These are phyloP conservation scores for Melanotaenia pygmaea DNA, from an alignment of 2,797 vertebrate genomes.

Conservation along the genomic window DNA sequence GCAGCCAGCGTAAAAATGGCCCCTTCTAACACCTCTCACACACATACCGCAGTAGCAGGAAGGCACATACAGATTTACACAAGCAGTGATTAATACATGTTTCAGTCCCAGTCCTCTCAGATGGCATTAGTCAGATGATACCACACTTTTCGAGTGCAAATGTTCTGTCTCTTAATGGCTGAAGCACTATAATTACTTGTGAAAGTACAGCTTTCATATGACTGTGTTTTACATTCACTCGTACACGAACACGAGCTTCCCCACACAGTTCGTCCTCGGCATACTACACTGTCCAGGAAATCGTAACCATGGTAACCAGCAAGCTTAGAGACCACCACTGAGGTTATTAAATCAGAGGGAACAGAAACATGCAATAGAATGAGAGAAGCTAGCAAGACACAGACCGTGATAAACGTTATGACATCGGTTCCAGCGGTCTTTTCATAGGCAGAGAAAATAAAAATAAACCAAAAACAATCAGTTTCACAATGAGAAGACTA, in stretches of 20 bases:
- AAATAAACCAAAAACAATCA: constrained; percentile 14
- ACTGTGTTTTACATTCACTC: constrained; percentile 31
- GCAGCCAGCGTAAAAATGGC: constrained; percentile 50
- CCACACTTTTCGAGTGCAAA: constrained; percentile 53
- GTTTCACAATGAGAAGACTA: constrained; percentile 19
- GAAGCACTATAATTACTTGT: constrained; percentile 61
- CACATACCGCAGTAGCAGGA: not conserved
- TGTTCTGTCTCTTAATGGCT: constrained; percentile 52
- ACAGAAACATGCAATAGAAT: constrained; percentile 32
- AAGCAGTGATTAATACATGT: constrained; percentile 44
- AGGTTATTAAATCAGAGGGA: constrained; percentile 63
- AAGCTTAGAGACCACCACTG: constrained; percentile 51
- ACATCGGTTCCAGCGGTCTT: not conserved
- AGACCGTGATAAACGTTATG: constrained; percentile 13
- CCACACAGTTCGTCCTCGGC: constrained; percentile 57
- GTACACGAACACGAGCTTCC: constrained; percentile 39
- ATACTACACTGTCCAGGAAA: constrained; percentile 58
- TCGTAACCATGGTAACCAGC: constrained; percentile 65
- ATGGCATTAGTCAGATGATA: constrained; percentile 57
- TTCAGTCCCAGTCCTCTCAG: constrained; percentile 33
- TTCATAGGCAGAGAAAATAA: constrained; percentile 1
- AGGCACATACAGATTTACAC: constrained; percentile 22
- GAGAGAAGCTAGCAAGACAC: constrained; percentile 17
- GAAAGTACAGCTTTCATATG: constrained; percentile 45
- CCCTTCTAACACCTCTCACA: constrained; percentile 21